These are phyloP conservation scores for Etheostoma nigrum DNA, from an alignment of 2,797 vertebrate genomes.

Conservation along the genomic window DNA sequence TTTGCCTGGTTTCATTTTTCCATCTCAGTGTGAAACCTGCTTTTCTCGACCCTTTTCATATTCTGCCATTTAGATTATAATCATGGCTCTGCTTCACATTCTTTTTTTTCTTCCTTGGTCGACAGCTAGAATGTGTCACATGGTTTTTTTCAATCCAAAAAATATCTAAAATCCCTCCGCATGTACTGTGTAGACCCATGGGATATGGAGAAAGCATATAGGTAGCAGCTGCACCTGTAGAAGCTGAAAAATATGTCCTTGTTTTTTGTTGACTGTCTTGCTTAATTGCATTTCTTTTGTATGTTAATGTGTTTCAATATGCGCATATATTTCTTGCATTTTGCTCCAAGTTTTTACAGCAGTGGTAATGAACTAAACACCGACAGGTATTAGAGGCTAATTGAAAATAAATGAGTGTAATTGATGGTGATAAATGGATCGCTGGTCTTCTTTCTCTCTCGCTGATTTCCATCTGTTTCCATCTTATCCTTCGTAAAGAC, in stretches of 20 bases:
- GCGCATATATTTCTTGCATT: background rate
- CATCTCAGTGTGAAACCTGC: background rate
- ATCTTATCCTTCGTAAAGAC: constrained; percentile 23
- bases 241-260: background rate
- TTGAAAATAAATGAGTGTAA: constrained; percentile 16
- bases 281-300: constrained; percentile 8
- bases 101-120: background rate
- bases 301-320: background rate
- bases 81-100: background rate
- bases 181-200: background rate
- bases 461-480: constrained; percentile 18
- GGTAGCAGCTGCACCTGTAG: background rate
- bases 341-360: background rate
- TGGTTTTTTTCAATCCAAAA: background rate
- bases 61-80: constrained; percentile 8
- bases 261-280: background rate
- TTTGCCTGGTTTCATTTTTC: constrained; percentile 2
- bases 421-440: constrained; percentile 8
- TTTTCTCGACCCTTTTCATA: background rate
- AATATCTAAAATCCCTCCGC: background rate
- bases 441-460: background rate
- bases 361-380: constrained; percentile 1
- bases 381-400: background rate
- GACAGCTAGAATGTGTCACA: background rate
- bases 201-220: no score